Evolutionary conservation across 2,888 invertebrate species (phyloP), one percentile per base, ranked within the genome.

Genomic region (Cheilosia impressa): DNA sequence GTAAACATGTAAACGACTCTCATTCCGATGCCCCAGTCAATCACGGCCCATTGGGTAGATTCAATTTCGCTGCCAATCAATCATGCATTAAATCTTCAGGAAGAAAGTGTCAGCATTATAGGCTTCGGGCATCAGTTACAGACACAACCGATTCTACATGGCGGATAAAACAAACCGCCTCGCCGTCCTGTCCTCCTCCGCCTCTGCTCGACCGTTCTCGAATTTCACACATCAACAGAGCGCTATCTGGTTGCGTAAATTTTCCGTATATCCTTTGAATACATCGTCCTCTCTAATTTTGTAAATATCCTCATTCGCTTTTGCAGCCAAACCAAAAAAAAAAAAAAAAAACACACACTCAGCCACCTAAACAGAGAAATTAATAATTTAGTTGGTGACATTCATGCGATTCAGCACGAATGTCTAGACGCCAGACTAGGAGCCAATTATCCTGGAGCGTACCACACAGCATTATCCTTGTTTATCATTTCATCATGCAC

Each of bases 51-150:
- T 72, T 85, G 76, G 65, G 60, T 24, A 34, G 53, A 85, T 85
- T 85, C 76, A 77, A 85, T 85, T 85, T 85, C 85, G 38, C 76
- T 81, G 85, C 81, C 85, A 85, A 85, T 85, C 85, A 85, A 85
- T 85, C 85, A 81, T 77, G 76, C 72, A 76, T 76, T 81, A 58
- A 77, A 77, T 72, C 52, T 68, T 77, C 81, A 85, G 85, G 85
- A 85, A 85, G 77, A 85, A 81, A 81, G 81, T 85, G 85, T 85
- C 85, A 85, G 85, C 77, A 58, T 65, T 22, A 24, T 27, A 66
- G 81, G 81, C 81, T 81, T 77, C 72, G 77, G 77, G 71, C 72
- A 81, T 85, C 77, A 77, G 76, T 72, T 85, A 85, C 76, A 76
- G 47, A 60, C 34, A 52, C 22, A 62, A 24, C 55, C 41, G 69